Conservation (phyloP, 1,140 invertebrate genomes). For the Penaeus vannamei region DNA sequence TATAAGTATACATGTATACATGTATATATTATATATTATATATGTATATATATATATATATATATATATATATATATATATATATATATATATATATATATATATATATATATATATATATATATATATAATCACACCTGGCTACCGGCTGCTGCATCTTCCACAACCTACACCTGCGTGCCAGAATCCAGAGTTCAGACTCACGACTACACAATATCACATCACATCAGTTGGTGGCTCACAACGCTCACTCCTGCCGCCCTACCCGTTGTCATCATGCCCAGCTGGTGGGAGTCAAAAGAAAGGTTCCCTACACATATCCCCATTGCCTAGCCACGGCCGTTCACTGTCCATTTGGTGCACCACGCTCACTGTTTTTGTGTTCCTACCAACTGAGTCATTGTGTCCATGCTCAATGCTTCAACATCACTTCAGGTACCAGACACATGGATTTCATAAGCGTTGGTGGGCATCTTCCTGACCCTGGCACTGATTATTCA, state of each 20-base stretch:
- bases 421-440: constrained; percentile 38
- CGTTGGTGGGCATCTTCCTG: constrained; percentile 48
- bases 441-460: constrained; percentile 26
- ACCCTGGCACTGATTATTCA: constrained; percentile 52
- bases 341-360: constrained; percentile 38
- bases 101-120: constrained; percentile 27
- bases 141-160: constrained; percentile 53
- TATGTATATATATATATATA: too few species aligned
- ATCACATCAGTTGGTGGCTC: constrained; percentile 58
- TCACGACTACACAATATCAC: constrained; percentile 62
- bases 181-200: constrained; percentile 49
- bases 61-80: too few species aligned
- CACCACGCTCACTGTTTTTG: constrained; percentile 53
- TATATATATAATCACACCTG: constrained; percentile 59
- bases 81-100: too few species aligned
- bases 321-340: constrained; percentile 21
- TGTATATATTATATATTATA: too few species aligned
- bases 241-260: constrained; percentile 33
- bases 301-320: constrained; percentile 43
- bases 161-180: constrained; percentile 57
- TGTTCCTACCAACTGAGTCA: constrained; percentile 44
- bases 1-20: too few species aligned
- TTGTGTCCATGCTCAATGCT: constrained; percentile 12
- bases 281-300: constrained; percentile 31
- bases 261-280: constrained; percentile 53